These are phyloP conservation scores for Onthophagus sagittarius DNA, from an alignment of 2,888 invertebrate species.

Conservation along the genomic window DNA sequence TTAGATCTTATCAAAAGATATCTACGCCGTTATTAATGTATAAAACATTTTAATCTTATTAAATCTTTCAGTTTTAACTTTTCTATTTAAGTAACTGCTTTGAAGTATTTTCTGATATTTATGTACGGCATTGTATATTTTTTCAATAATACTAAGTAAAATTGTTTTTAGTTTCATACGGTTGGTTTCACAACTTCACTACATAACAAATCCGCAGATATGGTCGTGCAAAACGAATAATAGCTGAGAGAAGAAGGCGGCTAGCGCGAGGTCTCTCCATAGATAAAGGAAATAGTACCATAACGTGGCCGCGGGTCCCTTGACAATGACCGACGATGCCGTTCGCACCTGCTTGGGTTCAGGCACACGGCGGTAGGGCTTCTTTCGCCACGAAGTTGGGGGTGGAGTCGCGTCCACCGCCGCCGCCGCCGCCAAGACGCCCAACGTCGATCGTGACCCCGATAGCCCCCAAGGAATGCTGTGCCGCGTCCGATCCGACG, in stretches of 20 bases:
- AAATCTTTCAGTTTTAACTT: too few relatives aligned
- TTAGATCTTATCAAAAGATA: too few relatives aligned
- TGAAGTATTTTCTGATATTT: too few relatives aligned
- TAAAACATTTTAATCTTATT: too few relatives aligned
- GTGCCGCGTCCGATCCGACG: slow-evolving; percentile 36
- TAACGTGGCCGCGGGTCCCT: not conserved
- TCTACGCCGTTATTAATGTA: too few relatives aligned
- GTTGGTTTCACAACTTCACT: not conserved
- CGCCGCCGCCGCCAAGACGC: slow-evolving; percentile 1
- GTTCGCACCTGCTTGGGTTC: slow-evolving; percentile 7
- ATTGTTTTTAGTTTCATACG: not conserved
- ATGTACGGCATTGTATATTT: not conserved
- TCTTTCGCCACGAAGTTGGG: not conserved
- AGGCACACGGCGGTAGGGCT: slow-evolving; percentile 7
- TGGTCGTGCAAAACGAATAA: not conserved
- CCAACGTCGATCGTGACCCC: slow-evolving; percentile 30
- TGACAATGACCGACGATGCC: slow-evolving; percentile 13
- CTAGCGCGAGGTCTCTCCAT: not conserved
- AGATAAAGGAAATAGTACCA: not conserved
- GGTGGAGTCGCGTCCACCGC: not conserved
- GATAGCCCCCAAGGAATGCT: slow-evolving; percentile 38
- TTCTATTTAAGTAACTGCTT: too few relatives aligned
- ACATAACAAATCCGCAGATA: not conserved
- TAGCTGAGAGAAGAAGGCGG: not conserved
- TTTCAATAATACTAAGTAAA: not conserved